Evolutionary conservation across 2,797 vertebrate genomes (phyloP).

Genomic region (Dipus sagitta): DNA sequence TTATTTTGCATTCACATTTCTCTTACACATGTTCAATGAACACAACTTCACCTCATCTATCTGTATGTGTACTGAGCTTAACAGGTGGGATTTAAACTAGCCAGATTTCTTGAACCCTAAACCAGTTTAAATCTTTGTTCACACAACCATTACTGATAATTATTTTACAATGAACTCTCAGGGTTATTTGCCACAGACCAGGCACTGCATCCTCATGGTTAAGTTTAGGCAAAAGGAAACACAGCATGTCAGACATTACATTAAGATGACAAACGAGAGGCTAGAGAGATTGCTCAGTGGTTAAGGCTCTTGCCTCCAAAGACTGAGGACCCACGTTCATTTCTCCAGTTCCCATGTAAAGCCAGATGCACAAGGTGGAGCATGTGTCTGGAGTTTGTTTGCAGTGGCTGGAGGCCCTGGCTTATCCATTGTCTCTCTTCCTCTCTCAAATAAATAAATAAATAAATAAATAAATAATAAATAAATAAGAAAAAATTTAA

Average conservation of each 20-base stretch:
- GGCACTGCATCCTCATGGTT: slow-evolving; percentile 13
- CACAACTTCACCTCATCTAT: background rate
- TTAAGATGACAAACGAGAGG: background rate
- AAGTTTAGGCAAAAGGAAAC: slow-evolving; percentile 57
- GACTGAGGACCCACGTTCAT: too few relatives aligned
- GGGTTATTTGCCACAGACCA: slow-evolving; percentile 28
- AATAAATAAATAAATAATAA: too few relatives aligned
- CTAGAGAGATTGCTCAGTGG: too few relatives aligned
- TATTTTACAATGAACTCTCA: background rate
- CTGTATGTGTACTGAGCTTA: background rate
- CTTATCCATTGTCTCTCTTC: too few relatives aligned
- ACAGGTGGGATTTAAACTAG: background rate
- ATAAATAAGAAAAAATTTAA: too few relatives aligned
- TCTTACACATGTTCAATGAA: background rate
- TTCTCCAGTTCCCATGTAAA: too few relatives aligned
- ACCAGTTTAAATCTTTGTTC: slow-evolving; percentile 26
- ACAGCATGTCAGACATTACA: background rate
- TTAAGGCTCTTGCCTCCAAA: too few relatives aligned
- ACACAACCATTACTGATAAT: background rate
- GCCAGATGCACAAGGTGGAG: too few relatives aligned
- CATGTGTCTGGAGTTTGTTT: too few relatives aligned
- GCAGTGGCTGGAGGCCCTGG: too few relatives aligned
- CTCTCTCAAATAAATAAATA: too few relatives aligned
- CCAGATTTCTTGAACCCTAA: slow-evolving; percentile 26
- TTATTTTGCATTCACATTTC: slow-evolving; percentile 35